Conservation (phyloP, 2,888 invertebrate species). For the Boloria selene region DNA sequence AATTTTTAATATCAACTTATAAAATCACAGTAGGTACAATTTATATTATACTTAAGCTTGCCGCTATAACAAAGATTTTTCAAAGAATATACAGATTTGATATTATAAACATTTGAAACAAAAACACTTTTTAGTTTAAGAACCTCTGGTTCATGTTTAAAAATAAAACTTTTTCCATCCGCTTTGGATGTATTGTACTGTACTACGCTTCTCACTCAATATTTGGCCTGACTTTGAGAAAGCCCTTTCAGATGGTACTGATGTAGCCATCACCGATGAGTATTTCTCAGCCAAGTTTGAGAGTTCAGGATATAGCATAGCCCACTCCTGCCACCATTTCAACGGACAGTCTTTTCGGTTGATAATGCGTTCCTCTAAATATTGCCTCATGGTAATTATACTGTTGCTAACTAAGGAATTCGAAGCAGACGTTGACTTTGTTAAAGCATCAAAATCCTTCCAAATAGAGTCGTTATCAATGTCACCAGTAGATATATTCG, state of each 20-base stretch:
- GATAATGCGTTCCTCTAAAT: conserved; percentile 43
- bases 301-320: conserved; percentile 43
- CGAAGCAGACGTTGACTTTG: conserved; percentile 37
- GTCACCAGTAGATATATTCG: conserved; percentile 38
- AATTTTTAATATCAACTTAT: no score
- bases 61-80: no score
- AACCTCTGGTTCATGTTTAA: conserved; percentile 45
- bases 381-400: conserved; percentile 41
- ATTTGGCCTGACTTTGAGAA: conserved; percentile 44
- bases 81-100: no score
- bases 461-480: conserved; percentile 34
- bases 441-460: conserved; percentile 41
- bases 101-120: no score
- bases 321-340: conserved; percentile 43
- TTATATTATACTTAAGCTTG: no score
- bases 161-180: conserved; percentile 47
- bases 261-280: conserved; percentile 41
- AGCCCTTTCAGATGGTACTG: conserved; percentile 42
- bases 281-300: conserved; percentile 37
- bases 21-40: no score
- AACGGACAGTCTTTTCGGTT: conserved; percentile 45
- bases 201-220: conserved; percentile 45
- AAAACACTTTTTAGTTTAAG: conserved; percentile 10
- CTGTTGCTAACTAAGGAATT: conserved; percentile 41
- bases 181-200: conserved; percentile 36